phyloP scores from a whole-genome alignment of 1,140 invertebrate species.

The Heliothis virescens region DNA sequence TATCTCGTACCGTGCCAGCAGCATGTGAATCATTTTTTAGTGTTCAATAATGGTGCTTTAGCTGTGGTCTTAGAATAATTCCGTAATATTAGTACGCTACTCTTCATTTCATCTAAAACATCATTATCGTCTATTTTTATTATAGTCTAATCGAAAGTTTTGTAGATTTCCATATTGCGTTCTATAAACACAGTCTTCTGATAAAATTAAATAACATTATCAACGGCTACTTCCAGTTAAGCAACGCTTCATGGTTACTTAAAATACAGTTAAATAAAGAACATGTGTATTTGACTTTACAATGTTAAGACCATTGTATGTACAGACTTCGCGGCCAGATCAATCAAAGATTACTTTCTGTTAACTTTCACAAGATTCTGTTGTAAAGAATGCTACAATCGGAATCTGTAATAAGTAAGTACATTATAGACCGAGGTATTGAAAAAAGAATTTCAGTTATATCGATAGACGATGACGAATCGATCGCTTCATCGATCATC shows the following conservation, averaged over 20 bases:
- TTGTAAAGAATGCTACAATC: constrained; percentile 2
- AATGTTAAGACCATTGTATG: background rate
- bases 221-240: too few relatives aligned
- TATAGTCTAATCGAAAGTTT: too few relatives aligned
- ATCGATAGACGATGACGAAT: constrained; percentile 20
- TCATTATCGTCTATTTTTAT: too few relatives aligned
- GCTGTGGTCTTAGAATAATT: background rate
- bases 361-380: constrained; percentile 5
- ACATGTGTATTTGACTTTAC: background rate
- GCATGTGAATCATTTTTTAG: constrained; percentile 27
- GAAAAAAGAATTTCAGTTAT: constrained; percentile 17
- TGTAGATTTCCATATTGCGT: too few relatives aligned
- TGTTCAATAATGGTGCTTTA: background rate
- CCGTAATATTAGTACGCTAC: too few relatives aligned
- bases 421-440: background rate
- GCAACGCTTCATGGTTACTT: constrained; percentile 4
- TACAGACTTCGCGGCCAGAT: constrained; percentile 4
- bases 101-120: too few relatives aligned
- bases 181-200: too few relatives aligned
- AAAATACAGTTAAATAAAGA: background rate
- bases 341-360: constrained; percentile 27
- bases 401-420: constrained; percentile 22
- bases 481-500: constrained; percentile 31
- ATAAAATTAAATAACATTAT: too few relatives aligned
- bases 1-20: background rate